phyloP scores from a whole-genome alignment of 2,113 vertebrate species.

The Rutilus rutilus region DNA sequence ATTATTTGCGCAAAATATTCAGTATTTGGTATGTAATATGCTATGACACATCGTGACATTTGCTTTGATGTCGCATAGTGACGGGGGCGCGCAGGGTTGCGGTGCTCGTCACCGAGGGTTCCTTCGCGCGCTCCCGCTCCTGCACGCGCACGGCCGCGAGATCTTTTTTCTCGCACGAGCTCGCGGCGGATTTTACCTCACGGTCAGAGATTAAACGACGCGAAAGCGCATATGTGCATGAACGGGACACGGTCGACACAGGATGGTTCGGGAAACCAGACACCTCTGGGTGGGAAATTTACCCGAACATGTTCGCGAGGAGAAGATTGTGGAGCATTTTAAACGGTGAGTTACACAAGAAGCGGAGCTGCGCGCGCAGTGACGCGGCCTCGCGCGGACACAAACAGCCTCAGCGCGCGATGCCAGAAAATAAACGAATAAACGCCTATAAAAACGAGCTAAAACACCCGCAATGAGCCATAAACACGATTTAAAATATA shows the following conservation, averaged over 20 bases:
- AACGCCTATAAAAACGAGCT: neutral
- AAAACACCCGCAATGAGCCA: neutral
- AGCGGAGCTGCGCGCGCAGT: constrained; percentile 46
- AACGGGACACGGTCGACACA: constrained; percentile 74
- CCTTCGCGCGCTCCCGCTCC: constrained; percentile 65
- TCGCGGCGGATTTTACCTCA: constrained; percentile 69
- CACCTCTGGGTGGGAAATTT: constrained; percentile 99
- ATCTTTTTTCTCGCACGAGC: constrained; percentile 59
- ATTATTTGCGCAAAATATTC: no score
- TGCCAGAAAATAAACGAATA: constrained; percentile 55
- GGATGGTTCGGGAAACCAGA: constrained; percentile 99
- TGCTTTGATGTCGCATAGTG: neutral
- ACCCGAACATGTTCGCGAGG: constrained; percentile 98
- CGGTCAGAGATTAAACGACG: constrained; percentile 72
- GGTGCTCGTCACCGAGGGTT: constrained; percentile 37
- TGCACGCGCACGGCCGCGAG: constrained; percentile 54
- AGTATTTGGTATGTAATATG: no score
- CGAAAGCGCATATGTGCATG: constrained; percentile 75
- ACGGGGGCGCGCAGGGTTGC: constrained; percentile 54
- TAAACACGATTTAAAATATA: neutral
- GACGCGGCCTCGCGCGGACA: constrained; percentile 29
- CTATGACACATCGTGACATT: neutral
- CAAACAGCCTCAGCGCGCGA: constrained; percentile 17
- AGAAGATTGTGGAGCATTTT: constrained; percentile 99
- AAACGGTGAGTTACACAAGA: constrained; percentile 90